A percentile compares a stretch with the other conserved stretches of the same genome.
phyloP scores from a whole-genome alignment of 2,113 vertebrate genomes.

The Butorides virescens region DNA sequence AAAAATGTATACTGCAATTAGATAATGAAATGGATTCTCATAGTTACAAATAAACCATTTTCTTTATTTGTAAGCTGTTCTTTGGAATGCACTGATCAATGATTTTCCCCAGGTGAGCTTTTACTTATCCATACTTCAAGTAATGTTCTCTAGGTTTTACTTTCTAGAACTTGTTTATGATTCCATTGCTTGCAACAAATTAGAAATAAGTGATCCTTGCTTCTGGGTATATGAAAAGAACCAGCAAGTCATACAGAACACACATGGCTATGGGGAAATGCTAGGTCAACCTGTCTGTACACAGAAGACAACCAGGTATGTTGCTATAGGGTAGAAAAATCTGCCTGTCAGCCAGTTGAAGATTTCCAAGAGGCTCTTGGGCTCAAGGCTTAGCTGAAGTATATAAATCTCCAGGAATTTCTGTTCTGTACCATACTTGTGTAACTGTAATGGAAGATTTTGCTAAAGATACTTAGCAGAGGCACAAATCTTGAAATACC shows the following conservation, averaged over 20 bases:
- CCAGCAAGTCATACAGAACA: neutral
- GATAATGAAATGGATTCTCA: neutral
- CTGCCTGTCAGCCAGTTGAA: neutral
- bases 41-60: neutral
- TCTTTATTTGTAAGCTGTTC: neutral
- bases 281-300: neutral
- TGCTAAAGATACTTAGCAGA: neutral
- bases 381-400: neutral
- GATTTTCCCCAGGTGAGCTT: neutral
- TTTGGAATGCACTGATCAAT: neutral
- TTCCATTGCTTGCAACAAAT: neutral
- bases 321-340: neutral
- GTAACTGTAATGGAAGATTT: neutral
- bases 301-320: neutral
- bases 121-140: neutral
- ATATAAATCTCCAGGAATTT: neutral
- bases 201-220: neutral
- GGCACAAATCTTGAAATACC: neutral
- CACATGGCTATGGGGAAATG: neutral
- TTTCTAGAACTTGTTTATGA: neutral
- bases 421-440: neutral
- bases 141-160: neutral
- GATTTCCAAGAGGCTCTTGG: neutral
- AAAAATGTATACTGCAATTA: neutral
- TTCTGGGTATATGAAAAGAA: neutral